Base-by-base conservation (phyloP, 2,888 invertebrate genomes). In the Ormyrus labotus region DNA sequence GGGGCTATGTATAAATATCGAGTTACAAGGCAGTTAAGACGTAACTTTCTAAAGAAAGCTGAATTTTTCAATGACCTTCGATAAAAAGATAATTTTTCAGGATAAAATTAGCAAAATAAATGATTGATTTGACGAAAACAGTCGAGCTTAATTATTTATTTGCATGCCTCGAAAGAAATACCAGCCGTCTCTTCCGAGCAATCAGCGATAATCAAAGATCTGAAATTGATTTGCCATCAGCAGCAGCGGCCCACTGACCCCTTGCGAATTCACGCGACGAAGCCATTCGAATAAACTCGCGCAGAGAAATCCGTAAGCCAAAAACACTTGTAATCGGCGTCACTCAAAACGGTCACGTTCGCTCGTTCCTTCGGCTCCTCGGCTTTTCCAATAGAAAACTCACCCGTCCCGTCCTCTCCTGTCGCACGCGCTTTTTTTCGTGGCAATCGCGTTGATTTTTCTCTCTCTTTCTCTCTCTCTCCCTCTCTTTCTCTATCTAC, bases 311-410 rank as follows among this genome's bases (percentile, higher is more conserved):
- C 55, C 67, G 64, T 58, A 65, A 65, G 51, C 57, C n/a, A 51
- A 57, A 74, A 80, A 60, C n/a, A 60, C 65, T 57, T 53, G 70
- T 65, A 75, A 75, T 75, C 19, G 70, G 13, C 50, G 75, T 61
- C 64, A 58, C 64, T 70, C 69, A 61, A 73, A 80, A 63, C 72
- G 74, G 50, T 70, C 64, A 79, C 69, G 74, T 64, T 69, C 53
- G 8, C 70, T 58, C 47, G 67, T 74, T 58, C 53, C 34, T 34
- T 34, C 34, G 34, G 34, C 34, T 60, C 50, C 48, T 48, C 65
- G 19, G 65, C 34, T 65, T 60, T 72, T 67, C 72, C 67, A 68
- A 72, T 68, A 61, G 55, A 67, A 67, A 79, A 79, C 57, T 58
- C 60, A 6, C 6, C n/a, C 6, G 61, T 55, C 5, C 51, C 11